Conservation (phyloP, 2,888 invertebrate species). For the Pachymerium ferrugineum region DNA sequence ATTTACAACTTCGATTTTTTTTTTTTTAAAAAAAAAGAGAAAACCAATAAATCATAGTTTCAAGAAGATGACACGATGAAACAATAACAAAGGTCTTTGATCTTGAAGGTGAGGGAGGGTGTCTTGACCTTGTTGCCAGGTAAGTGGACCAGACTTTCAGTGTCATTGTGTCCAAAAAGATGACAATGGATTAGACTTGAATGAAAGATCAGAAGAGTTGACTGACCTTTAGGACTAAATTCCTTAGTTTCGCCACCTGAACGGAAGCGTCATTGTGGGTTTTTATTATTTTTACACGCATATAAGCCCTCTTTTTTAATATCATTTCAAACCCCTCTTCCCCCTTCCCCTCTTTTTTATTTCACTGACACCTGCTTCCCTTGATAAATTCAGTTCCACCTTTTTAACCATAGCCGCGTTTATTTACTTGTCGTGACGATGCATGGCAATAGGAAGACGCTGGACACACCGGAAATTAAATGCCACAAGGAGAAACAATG, state of each 20-base stretch:
- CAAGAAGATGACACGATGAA: neutral
- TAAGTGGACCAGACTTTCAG: constrained; percentile 25
- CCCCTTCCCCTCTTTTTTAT: neutral
- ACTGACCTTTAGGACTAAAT: neutral
- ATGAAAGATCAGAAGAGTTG: constrained; percentile 20
- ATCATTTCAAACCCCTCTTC: too few species aligned
- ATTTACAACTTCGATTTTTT: too few species aligned
- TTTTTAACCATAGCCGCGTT: neutral
- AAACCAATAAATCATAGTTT: neutral
- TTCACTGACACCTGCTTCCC: neutral
- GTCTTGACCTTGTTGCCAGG: constrained; percentile 17
- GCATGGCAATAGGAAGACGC: constrained; percentile 24
- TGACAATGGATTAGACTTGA: constrained; percentile 24
- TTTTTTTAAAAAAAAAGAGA: too few species aligned
- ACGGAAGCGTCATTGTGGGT: neutral
- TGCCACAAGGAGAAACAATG: constrained; percentile 18
- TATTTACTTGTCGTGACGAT: constrained; percentile 16
- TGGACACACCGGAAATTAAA: constrained; percentile 25
- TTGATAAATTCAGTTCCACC: constrained; percentile 19
- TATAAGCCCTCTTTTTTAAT: neutral
- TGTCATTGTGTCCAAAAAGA: constrained; percentile 25
- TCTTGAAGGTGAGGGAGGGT: neutral
- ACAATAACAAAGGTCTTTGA: neutral
- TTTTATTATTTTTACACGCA: neutral
- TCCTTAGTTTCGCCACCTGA: neutral